These are phyloP conservation scores for Phocides pigmalion DNA, from an alignment of 1,140 invertebrate species.

Conservation along the genomic window DNA sequence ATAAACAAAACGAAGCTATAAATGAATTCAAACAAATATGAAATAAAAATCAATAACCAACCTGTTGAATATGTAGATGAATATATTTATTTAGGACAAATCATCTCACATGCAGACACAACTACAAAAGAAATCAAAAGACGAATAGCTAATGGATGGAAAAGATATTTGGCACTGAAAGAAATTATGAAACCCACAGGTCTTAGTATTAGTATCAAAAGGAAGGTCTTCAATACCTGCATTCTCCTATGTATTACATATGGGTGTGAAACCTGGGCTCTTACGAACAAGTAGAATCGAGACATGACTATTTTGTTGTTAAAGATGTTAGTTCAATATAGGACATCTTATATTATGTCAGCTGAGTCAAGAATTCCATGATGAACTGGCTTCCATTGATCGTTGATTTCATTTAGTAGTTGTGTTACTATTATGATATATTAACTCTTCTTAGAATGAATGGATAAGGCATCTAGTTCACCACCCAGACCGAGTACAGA, in stretches of 20 bases:
- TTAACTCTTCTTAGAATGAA: too few species aligned
- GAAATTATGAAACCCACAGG: conserved; percentile 33
- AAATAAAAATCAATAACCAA: conserved; percentile 21
- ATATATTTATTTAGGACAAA: conserved; percentile 34
- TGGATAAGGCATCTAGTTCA: too few species aligned
- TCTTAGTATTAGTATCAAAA: conserved; percentile 28
- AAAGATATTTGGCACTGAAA: conserved; percentile 33
- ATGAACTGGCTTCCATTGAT: too few species aligned
- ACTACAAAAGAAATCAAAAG: conserved; percentile 16
- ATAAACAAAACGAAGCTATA: conserved; percentile 38
- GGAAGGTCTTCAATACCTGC: conserved; percentile 34
- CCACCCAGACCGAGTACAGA: too few species aligned
- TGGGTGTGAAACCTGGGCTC: conserved; percentile 33
- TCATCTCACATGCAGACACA: conserved; percentile 8
- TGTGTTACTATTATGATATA: too few species aligned
- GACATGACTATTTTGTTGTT: too few species aligned
- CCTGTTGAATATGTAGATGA: conserved; percentile 25
- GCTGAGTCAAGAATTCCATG: too few species aligned
- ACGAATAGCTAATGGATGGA: conserved; percentile 35
- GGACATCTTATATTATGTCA: too few species aligned
- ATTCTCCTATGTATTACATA: conserved; percentile 32
- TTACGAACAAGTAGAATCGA: too few species aligned
- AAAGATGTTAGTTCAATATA: too few species aligned
- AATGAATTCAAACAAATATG: conserved; percentile 33
- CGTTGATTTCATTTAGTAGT: too few species aligned